Evolutionary conservation across 2,888 invertebrate species (phyloP).

Genomic region (Papilio demoleus): DNA sequence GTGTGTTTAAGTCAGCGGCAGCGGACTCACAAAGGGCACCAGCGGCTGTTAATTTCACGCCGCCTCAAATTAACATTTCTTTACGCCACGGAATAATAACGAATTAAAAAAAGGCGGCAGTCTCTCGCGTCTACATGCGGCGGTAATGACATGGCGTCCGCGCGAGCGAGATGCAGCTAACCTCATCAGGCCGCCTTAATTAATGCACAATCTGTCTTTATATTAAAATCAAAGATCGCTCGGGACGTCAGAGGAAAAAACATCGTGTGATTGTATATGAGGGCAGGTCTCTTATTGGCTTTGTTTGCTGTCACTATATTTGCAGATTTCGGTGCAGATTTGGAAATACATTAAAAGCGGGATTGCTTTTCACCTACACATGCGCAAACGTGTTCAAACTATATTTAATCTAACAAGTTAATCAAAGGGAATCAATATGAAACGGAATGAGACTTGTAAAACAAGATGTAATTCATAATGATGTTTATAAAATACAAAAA

Average conservation of each 20-base stretch:
- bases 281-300: slow-evolving; percentile 19
- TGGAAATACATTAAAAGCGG: background rate
- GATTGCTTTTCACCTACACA: no score
- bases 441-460: slow-evolving; percentile 47
- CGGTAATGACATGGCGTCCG: slow-evolving; percentile 73
- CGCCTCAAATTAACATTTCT: slow-evolving; percentile 84
- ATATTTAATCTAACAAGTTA: background rate
- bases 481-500: slow-evolving; percentile 56
- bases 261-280: slow-evolving; percentile 29
- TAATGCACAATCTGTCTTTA: slow-evolving; percentile 83
- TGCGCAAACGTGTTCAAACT: background rate
- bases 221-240: slow-evolving; percentile 74
- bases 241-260: slow-evolving; percentile 50
- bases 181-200: slow-evolving; percentile 82
- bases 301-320: background rate
- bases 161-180: slow-evolving; percentile 66
- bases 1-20: slow-evolving; percentile 80
- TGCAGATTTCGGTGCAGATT: background rate
- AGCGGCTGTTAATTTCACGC: slow-evolving; percentile 84
- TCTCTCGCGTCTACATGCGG: slow-evolving; percentile 77
- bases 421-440: slow-evolving; percentile 10
- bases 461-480: slow-evolving; percentile 45
- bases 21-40: slow-evolving; percentile 80
- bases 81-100: slow-evolving; percentile 84
- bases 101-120: slow-evolving; percentile 79